phyloP scores from a whole-genome alignment of 2,797 vertebrate genomes.

The Aplochiton taeniatus region DNA sequence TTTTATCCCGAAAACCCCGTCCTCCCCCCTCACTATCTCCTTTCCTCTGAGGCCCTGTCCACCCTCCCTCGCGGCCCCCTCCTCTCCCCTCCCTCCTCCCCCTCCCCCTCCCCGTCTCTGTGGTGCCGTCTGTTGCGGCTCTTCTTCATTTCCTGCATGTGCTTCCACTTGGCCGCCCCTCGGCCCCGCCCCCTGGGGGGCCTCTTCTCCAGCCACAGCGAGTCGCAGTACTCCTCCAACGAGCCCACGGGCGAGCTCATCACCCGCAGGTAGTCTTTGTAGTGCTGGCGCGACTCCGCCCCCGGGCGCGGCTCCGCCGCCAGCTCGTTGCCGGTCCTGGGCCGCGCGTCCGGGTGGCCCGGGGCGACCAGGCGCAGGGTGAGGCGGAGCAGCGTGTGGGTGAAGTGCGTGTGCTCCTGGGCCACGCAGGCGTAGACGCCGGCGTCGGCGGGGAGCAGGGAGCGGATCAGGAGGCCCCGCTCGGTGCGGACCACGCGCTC shows the following conservation, averaged over 20 bases:
- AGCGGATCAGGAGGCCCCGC: constrained; percentile 89
- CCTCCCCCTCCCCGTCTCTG: constrained; percentile 25
- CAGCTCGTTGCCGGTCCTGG: constrained; percentile 76
- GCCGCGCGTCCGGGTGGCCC: constrained; percentile 82
- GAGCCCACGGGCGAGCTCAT: constrained; percentile 86
- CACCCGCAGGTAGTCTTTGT: constrained; percentile 94
- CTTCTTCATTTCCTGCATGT: constrained; percentile 93
- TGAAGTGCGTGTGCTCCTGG: constrained; percentile 88
- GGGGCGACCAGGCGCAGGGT: constrained; percentile 86
- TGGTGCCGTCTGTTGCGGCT: constrained; percentile 89
- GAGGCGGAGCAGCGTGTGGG: constrained; percentile 84
- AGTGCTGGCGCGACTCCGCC: constrained; percentile 83
- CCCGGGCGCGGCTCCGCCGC: constrained; percentile 70
- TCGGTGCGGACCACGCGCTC: constrained; percentile 89
- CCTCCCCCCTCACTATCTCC: background rate
- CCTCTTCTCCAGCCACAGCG: constrained; percentile 92
- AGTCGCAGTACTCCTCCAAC: constrained; percentile 95
- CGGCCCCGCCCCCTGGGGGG: constrained; percentile 63
- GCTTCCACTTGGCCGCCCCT: constrained; percentile 91
- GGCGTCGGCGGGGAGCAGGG: constrained; percentile 81
- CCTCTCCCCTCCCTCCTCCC: constrained; percentile 5
- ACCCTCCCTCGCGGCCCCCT: constrained; percentile 18
- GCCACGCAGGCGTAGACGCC: constrained; percentile 89
- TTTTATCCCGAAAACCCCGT: background rate
- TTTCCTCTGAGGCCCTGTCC: constrained; percentile 37